Base-by-base conservation (phyloP, 2,888 invertebrate species). In the Agelastica alni region DNA sequence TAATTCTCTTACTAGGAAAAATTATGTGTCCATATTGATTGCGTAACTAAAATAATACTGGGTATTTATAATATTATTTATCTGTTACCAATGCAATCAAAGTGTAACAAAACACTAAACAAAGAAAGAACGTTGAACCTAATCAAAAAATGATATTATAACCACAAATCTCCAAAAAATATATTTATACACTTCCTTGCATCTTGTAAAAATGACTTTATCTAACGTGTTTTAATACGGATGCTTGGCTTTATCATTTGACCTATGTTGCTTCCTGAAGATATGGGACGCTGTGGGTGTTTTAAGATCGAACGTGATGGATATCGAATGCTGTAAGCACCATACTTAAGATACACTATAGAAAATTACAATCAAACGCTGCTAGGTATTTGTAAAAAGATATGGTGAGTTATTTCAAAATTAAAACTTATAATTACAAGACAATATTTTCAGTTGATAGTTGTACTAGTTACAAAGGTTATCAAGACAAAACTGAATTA, bases 251-350 rank as follows among this genome's bases (percentile, higher is more conserved):
- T 69, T 70, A 70, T 69, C 68, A 64, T 53, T 63, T 65, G 67
- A 66, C 66, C 69, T 65, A 66, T 68, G 68, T 63, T 66, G 64
- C 66, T 70, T 70, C 69, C 70, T 70, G 69, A 68, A 68, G 67
- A 67, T 67, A 64, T 56, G 62, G 53, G 58, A 60, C 34, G 53
- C 28, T 55, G 66, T 69, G 64, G 69, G 67, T 60, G 67, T 66
- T 49, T 42, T 46, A 55, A 58, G 58, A 60, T 45, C 51, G 44
- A 53, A 56, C 36, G 14, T 45, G 34, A 51, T 46, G 46, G 47
- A 42, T 47, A 45, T 47, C 34, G 18, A 41, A 14, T 20, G 41
- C 31, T 36, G 47, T 53, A 47, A 47, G 47, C 48, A 47, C 22
- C 28, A 17, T n/a, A 28, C 36, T 10, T 6, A 37, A 18, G 28